Evolutionary conservation across 1,140 invertebrate species (phyloP).

Genomic region (Meteorus sp.): DNA sequence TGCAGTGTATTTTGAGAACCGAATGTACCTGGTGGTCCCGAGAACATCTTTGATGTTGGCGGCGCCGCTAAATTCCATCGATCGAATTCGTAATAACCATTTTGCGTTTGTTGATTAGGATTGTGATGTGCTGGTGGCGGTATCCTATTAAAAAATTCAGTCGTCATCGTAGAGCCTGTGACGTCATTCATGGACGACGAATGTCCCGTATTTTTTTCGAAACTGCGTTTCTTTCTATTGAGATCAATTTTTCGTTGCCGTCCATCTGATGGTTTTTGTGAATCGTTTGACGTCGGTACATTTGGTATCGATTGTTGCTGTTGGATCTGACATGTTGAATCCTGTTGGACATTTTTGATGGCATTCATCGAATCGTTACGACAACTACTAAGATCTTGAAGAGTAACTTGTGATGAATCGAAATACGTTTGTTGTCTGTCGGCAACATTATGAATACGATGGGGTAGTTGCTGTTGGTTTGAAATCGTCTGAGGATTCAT

Average conservation of each 20-base stretch:
- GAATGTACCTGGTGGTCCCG: slow-evolving; percentile 58
- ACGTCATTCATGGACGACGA: slow-evolving; percentile 59
- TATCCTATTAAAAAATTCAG: slow-evolving; percentile 65
- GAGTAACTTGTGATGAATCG: slow-evolving; percentile 62
- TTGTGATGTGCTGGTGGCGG: slow-evolving; percentile 73
- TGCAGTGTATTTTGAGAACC: slow-evolving; percentile 62
- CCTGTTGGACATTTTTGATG: slow-evolving; percentile 68
- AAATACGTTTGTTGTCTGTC: slow-evolving; percentile 61
- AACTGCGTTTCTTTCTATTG: slow-evolving; percentile 47
- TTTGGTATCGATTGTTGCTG: slow-evolving; percentile 38
- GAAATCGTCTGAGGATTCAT: slow-evolving; percentile 48
- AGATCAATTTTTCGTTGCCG: slow-evolving; percentile 38
- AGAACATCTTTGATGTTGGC: slow-evolving; percentile 68
- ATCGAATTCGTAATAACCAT: slow-evolving; percentile 74
- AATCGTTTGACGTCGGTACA: slow-evolving; percentile 24
- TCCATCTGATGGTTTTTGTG: slow-evolving; percentile 45
- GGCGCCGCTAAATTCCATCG: slow-evolving; percentile 72
- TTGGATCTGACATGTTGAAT: slow-evolving; percentile 62
- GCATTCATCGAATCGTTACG: slow-evolving; percentile 74
- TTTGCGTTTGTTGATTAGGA: slow-evolving; percentile 65
- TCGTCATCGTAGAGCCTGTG: slow-evolving; percentile 55
- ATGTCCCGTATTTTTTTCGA: slow-evolving; percentile 46
- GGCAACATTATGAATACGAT: slow-evolving; percentile 41
- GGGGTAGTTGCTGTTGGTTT: slow-evolving; percentile 55
- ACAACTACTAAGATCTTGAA: slow-evolving; percentile 72